Evolutionary conservation across 92 coral and sea anemone species (phyloP), one percentile per base, ranked within the genome.

Genomic region (Parazoanthus swiftii): DNA sequence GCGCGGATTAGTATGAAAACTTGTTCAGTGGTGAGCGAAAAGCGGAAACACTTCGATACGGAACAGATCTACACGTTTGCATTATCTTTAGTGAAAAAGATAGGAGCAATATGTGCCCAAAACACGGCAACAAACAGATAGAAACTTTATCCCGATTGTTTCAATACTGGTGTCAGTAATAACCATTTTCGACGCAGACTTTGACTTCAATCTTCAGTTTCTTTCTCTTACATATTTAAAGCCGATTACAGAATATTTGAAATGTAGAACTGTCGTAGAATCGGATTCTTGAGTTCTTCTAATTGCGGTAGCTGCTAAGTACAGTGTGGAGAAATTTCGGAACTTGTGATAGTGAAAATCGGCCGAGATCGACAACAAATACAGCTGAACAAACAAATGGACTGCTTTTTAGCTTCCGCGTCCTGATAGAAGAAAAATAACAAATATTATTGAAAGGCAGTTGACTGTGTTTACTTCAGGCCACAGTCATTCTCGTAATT

Each of bases 401-500:
- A 51, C 18, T 79, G 68, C 21, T 79, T 54, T 23, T 63, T 63
- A 63, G 70, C 70, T 63, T 58, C 14, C 85, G 85, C 48, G 85
- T 80, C 44, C 85, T 56, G 14, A 36, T 54, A 36, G 37, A 51
- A 54, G 70, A 63, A 63, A 58, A 63, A n/a, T 56, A 54, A 36
- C 39, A 54, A 54, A 54, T 58, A 11, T 59, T 54, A 29, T 56
- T 21, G 50, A 35, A 56, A 36, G 29, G 44, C 13, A 29, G 43
- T 18, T 80, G 10, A 13, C n/a, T 33, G 18, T 73, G 77, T 73
- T 73, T 73, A 73, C 85, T 43, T 58, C 72, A 54, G 63, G 33
- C 48, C 14, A 50, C 10, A 56, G 72, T 21, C 26, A 3, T 80
- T 80, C 16, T 25, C 26, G 44, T 51, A 25, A 79, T 79, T 54